Evolutionary conservation across 2,113 vertebrate genomes (phyloP), one percentile per base, ranked within the genome.

Genomic region (Procavia capensis): DNA sequence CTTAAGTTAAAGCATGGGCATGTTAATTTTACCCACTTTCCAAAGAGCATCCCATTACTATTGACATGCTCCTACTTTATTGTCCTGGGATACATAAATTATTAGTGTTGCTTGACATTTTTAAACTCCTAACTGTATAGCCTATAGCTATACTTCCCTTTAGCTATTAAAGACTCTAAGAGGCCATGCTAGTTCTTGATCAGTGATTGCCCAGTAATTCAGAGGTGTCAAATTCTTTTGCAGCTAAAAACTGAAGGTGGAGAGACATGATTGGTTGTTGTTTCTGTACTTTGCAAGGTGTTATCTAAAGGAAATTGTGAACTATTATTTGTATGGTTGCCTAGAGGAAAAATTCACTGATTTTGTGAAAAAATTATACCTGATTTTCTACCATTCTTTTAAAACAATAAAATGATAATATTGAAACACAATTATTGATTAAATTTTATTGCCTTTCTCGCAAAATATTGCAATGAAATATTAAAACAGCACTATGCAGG

Each of bases 21-120:
- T 97, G 95, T 97, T 97, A 97, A 98, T 97, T 95, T 95, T 85
- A 97, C 97, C 93, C 96, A 90, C 98, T 98, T 98, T 97, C 95
- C 95, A 91, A 94, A 96, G 96, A 98, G 96, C 75, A 47, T 83
- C 93, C 94, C 97, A 95, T 96, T 96, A 93, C 94, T 98, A 98
- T 97, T 97, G 98, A 98, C 97, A 95, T 90, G 91, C 97, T 97
- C 90, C 97, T 98, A 95, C 97, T 98, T 98, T 98, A 97, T 96
- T 90, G 95, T 98, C 96, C 97, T 96, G 96, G 94, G 95, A 98
- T 97, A 85, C 97, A 98, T 98, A 97, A 98, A 98, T 98, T 98
- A 98, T 98, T 98, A 97, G 88, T 89, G 70, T 79, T 81, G 88
- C 91, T 92, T 96, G 92, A 95, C 96, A 97, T 94, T 97, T 97